Evolutionary conservation across 2,888 invertebrate species (phyloP).

Genomic region (Mongoloraphidia duomilia): DNA sequence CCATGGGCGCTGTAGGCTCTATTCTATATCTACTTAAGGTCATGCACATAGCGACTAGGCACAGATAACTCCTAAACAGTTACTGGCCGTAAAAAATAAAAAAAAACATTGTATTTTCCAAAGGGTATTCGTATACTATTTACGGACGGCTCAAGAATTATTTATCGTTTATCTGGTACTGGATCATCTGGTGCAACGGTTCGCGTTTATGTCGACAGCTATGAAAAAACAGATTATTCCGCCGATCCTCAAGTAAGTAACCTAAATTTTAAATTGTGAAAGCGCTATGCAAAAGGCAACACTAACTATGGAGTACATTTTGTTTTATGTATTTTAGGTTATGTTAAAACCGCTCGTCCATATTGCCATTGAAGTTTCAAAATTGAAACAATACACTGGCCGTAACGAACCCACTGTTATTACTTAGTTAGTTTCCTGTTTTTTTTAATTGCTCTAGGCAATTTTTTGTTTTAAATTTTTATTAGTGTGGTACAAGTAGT

Average conservation of each 20-base stretch:
- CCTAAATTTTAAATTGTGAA: constrained; percentile 16
- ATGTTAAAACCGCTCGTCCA: constrained; percentile 79
- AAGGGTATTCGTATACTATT: constrained; percentile 90
- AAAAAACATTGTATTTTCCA: constrained; percentile 14
- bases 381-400: constrained; percentile 73
- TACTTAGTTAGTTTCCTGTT: constrained; percentile 44
- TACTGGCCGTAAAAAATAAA: too few species aligned
- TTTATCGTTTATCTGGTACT: constrained; percentile 91
- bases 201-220: constrained; percentile 89
- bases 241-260: constrained; percentile 43
- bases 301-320: neutral
- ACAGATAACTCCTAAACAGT: too few species aligned
- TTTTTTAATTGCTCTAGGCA: constrained; percentile 1
- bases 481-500: too few species aligned
- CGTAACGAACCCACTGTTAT: constrained; percentile 90
- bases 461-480: too few species aligned
- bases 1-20: too few species aligned
- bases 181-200: constrained; percentile 98
- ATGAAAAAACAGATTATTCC: constrained; percentile 58
- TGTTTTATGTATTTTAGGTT: constrained; percentile 22
- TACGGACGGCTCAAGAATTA: constrained; percentile 85
- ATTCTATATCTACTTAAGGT: too few species aligned
- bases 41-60: too few species aligned
- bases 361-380: constrained; percentile 73
- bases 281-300: neutral